phyloP scores from a whole-genome alignment of 2,113 vertebrate genomes.

The Lepidothrix coronata region DNA sequence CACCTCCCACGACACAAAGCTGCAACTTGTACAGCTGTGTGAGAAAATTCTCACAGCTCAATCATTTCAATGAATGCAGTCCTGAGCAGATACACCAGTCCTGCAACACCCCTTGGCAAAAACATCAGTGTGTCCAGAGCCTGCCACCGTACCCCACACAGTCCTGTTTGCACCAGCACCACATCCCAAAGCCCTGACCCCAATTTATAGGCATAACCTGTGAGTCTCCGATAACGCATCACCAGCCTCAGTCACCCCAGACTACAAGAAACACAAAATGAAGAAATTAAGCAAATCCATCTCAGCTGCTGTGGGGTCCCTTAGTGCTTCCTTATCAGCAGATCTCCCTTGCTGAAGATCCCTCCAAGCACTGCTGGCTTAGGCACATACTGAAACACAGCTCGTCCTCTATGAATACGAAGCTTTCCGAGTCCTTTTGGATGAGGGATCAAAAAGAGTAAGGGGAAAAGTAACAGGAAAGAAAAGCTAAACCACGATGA shows the following conservation, averaged over 20 bases:
- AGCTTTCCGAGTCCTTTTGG: background rate
- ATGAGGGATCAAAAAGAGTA: background rate
- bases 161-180: background rate
- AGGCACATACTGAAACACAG: background rate
- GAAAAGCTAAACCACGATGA: background rate
- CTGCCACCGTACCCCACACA: rapidly evolving
- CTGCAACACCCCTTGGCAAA: background rate
- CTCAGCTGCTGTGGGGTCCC: background rate
- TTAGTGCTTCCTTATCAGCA: background rate
- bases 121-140: rapidly evolving
- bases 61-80: background rate
- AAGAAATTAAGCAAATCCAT: background rate
- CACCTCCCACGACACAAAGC: background rate
- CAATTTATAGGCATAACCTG: rapidly evolving
- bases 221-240: rapidly evolving
- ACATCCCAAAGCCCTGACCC: background rate
- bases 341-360: background rate
- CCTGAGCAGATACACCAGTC: background rate
- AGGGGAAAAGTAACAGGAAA: background rate
- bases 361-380: background rate
- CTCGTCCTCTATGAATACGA: rapidly evolving
- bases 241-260: background rate
- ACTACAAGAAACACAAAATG: background rate
- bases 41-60: background rate
- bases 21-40: background rate